phyloP scores from a whole-genome alignment of 2,113 vertebrate species.

The Prunella fulvescens region DNA sequence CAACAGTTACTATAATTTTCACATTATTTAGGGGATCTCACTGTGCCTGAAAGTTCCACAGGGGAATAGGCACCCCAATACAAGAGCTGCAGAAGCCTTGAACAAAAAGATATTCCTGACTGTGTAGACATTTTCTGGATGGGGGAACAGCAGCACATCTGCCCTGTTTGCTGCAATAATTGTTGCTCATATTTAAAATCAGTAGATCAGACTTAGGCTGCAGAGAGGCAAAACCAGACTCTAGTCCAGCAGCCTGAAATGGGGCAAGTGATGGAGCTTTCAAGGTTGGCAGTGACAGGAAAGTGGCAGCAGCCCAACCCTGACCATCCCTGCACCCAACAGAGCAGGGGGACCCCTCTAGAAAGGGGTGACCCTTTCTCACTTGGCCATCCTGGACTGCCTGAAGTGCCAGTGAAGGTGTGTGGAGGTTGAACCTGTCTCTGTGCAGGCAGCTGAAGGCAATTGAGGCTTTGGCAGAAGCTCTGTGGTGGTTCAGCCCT shows the following conservation, averaged over 20 bases:
- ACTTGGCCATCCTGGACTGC: background rate
- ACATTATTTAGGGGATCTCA: background rate
- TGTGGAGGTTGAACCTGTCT: background rate
- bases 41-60: background rate
- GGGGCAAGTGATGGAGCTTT: background rate
- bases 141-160: background rate
- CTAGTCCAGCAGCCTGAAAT: background rate
- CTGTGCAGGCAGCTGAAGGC: background rate
- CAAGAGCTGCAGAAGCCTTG: background rate
- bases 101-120: background rate
- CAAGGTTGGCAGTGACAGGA: background rate
- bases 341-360: background rate
- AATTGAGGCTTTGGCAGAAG: background rate
- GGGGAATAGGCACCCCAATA: background rate
- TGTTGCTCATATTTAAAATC: background rate
- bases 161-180: background rate
- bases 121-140: background rate
- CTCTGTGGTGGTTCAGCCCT: background rate
- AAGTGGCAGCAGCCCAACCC: background rate
- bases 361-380: background rate
- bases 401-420: background rate
- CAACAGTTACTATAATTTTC: background rate
- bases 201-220: background rate
- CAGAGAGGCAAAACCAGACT: background rate
- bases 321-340: fast-evolving